phyloP scores from a whole-genome alignment of 1,140 invertebrate genomes.

The Melanaphis sacchari region DNA sequence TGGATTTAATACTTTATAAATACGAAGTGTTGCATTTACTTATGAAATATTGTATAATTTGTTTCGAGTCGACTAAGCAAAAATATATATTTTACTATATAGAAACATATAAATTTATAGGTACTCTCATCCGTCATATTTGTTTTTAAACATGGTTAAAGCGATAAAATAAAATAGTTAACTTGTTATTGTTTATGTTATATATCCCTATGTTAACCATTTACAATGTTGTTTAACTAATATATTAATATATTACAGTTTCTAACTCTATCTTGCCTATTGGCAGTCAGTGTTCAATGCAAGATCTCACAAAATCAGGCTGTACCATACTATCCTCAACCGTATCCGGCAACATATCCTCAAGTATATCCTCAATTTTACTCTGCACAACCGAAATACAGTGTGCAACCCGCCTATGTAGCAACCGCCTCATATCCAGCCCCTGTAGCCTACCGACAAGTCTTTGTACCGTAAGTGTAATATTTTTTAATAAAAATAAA shows the following conservation, averaged over 20 bases:
- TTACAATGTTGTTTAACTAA: too few relatives aligned
- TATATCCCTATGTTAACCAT: too few relatives aligned
- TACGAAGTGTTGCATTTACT: background rate
- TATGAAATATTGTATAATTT: background rate
- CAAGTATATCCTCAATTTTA: background rate
- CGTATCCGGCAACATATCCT: background rate
- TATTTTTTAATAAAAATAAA: background rate
- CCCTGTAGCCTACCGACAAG: background rate
- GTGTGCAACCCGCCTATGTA: background rate
- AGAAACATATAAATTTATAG: background rate
- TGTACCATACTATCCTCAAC: slow-evolving; percentile 46
- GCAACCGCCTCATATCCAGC: background rate
- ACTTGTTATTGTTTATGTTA: background rate
- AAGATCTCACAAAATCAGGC: background rate
- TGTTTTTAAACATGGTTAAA: background rate
- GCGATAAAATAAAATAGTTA: background rate
- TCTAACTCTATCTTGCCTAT: slow-evolving; percentile 4
- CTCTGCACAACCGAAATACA: slow-evolving; percentile 35
- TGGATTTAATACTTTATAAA: background rate
- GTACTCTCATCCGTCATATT: background rate
- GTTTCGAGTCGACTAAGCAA: background rate
- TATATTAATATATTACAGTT: slow-evolving; percentile 20
- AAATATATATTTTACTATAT: background rate
- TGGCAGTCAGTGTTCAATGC: background rate
- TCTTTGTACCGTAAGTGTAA: slow-evolving; percentile 30